Percentiles rank a stretch among this genome's conserved stretches.
Evolutionary conservation across 2,113 vertebrate species (phyloP).

Genomic region (Atherinomorus stipes): DNA sequence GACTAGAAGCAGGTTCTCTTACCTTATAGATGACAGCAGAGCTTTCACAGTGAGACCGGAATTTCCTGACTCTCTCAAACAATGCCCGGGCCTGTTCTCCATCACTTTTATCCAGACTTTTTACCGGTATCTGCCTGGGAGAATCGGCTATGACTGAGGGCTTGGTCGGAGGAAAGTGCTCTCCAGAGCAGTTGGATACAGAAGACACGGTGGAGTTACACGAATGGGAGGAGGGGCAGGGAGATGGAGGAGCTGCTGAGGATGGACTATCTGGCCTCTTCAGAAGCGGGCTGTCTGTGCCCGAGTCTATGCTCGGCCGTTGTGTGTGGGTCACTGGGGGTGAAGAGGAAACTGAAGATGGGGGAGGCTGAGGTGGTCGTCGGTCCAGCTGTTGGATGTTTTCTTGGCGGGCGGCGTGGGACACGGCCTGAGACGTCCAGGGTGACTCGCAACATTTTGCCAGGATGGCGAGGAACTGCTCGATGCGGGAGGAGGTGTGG

Average conservation of each 20-base stretch:
- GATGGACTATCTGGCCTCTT: slow-evolving; percentile 45
- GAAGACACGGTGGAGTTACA: slow-evolving; percentile 55
- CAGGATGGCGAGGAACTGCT: slow-evolving; percentile 86
- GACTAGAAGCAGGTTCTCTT: background rate
- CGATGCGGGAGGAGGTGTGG: slow-evolving; percentile 85
- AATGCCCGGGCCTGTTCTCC: slow-evolving; percentile 85
- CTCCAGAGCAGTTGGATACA: background rate
- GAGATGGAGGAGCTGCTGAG: slow-evolving; percentile 60
- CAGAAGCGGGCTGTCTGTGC: slow-evolving; percentile 73
- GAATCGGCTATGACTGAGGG: slow-evolving; percentile 37
- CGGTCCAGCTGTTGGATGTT: slow-evolving; percentile 32
- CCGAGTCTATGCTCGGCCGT: slow-evolving; percentile 69
- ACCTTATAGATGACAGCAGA: slow-evolving; percentile 85
- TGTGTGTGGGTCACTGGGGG: slow-evolving; percentile 17
- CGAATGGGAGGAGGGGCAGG: slow-evolving; percentile 66
- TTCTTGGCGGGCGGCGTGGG: slow-evolving; percentile 80
- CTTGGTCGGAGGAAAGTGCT: slow-evolving; percentile 2
- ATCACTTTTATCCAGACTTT: slow-evolving; percentile 83
- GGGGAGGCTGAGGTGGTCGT: background rate
- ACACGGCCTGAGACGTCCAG: slow-evolving; percentile 86
- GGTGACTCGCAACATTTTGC: slow-evolving; percentile 87
- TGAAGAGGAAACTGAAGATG: slow-evolving; percentile 26
- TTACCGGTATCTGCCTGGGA: slow-evolving; percentile 47
- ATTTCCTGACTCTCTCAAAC: slow-evolving; percentile 86
- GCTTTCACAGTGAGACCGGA: slow-evolving; percentile 83